Percentiles rank a stretch among this genome's conserved stretches.
These are phyloP conservation scores for Periphyllus acericola DNA, from an alignment of 2,888 invertebrate genomes.

Conservation along the genomic window DNA sequence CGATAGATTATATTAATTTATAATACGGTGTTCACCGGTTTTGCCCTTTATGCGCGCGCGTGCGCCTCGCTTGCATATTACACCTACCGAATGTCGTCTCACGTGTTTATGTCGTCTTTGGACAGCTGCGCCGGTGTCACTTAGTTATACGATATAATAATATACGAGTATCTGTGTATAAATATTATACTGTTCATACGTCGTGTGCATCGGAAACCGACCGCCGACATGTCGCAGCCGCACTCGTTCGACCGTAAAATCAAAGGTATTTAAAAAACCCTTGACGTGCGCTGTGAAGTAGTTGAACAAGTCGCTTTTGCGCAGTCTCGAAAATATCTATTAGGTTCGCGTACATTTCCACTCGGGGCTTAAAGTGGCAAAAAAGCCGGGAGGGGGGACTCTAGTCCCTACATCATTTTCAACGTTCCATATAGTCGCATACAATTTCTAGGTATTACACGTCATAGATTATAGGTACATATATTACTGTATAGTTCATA, in stretches of 20 bases:
- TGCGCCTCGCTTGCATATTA: not conserved
- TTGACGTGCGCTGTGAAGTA: not conserved
- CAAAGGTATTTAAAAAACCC: not conserved
- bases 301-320: not conserved
- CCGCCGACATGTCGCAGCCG: not conserved
- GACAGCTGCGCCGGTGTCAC: conserved; percentile 17
- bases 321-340: not conserved
- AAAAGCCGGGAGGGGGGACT: too few species aligned
- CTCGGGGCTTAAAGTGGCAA: too few species aligned
- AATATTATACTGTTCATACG: too few species aligned
- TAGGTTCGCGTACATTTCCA: not conserved
- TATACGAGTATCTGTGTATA: not conserved
- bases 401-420: too few species aligned
- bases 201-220: not conserved
- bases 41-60: not conserved
- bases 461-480: too few species aligned
- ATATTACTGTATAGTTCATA: too few species aligned
- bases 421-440: too few species aligned
- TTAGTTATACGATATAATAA: not conserved
- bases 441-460: too few species aligned
- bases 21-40: not conserved
- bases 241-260: not conserved
- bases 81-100: conserved; percentile 34
- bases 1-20: not conserved
- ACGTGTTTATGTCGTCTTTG: conserved; percentile 19